phyloP scores from a whole-genome alignment of 2,113 vertebrate genomes.

The Mustela nigripes region DNA sequence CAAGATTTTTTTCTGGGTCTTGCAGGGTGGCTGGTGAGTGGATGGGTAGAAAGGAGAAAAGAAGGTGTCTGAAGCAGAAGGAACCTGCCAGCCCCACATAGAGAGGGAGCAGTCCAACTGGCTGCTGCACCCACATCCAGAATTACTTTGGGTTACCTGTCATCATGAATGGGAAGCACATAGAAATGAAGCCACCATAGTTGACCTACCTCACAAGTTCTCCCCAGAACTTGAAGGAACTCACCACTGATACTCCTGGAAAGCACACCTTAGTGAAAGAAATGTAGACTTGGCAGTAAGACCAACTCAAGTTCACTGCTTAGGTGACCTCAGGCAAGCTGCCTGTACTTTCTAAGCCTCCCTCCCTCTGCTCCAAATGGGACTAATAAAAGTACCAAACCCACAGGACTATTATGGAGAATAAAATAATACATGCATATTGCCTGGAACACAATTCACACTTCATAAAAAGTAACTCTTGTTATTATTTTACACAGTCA shows the following conservation, averaged over 20 bases:
- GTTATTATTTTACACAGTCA: background rate
- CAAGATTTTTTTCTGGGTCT: background rate
- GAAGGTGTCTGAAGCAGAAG: background rate
- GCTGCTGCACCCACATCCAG: background rate
- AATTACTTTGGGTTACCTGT: background rate
- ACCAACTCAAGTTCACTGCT: background rate
- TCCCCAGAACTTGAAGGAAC: background rate
- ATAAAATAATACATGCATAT: background rate
- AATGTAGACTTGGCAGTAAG: background rate
- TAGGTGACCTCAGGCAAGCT: background rate
- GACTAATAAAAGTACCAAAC: background rate
- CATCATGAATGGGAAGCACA: background rate
- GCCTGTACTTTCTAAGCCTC: background rate
- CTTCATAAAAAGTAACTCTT: background rate
- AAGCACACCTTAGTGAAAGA: background rate
- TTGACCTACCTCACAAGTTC: background rate
- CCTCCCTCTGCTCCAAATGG: background rate
- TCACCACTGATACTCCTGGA: background rate
- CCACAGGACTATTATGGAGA: background rate
- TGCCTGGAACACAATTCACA: background rate
- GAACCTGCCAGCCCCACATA: background rate
- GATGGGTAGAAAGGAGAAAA: background rate
- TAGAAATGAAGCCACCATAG: background rate
- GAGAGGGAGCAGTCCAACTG: background rate
- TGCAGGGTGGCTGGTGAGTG: background rate